A percentile compares a stretch with the other conserved stretches of the same genome.
These are phyloP conservation scores for Picathartes gymnocephalus DNA, from an alignment of 2,113 vertebrate species.

Conservation along the genomic window DNA sequence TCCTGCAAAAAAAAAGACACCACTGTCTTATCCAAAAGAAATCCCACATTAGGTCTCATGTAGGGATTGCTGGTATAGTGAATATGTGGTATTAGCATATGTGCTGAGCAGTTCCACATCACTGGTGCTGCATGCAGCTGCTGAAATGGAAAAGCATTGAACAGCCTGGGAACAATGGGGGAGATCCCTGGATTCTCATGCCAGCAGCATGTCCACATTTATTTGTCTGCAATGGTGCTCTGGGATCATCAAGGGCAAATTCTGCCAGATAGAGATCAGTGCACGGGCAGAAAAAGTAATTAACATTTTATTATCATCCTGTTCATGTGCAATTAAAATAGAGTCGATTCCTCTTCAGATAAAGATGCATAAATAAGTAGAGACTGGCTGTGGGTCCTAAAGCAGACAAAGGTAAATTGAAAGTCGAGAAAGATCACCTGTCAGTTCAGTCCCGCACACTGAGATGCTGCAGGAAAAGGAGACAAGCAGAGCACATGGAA, in stretches of 20 bases:
- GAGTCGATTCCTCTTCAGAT: conserved; percentile 47
- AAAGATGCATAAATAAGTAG: conserved; percentile 28
- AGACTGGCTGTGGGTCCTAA: conserved; percentile 9
- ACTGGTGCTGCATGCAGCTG: not conserved
- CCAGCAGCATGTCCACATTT: accelerated
- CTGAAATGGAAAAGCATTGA: not conserved
- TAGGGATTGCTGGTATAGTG: not conserved
- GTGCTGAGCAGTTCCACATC: not conserved
- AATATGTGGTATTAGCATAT: not conserved
- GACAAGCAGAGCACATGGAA: not conserved
- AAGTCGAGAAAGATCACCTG: not conserved
- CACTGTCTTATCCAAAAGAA: not conserved
- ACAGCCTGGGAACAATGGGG: not conserved
- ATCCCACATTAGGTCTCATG: not conserved
- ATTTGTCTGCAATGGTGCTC: not conserved
- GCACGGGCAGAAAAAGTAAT: conserved; percentile 43
- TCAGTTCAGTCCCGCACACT: not conserved
- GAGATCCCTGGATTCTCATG: not conserved
- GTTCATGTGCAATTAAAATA: conserved; percentile 34
- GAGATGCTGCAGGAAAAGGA: not conserved
- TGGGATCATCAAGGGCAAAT: conserved; percentile 17
- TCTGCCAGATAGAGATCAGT: conserved; percentile 54
- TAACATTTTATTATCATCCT: conserved; percentile 40
- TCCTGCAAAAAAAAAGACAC: not conserved
- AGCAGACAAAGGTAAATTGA: conserved; percentile 20